Base-by-base conservation (phyloP, 23 tunicate species). In the Phallusia fumigata region DNA sequence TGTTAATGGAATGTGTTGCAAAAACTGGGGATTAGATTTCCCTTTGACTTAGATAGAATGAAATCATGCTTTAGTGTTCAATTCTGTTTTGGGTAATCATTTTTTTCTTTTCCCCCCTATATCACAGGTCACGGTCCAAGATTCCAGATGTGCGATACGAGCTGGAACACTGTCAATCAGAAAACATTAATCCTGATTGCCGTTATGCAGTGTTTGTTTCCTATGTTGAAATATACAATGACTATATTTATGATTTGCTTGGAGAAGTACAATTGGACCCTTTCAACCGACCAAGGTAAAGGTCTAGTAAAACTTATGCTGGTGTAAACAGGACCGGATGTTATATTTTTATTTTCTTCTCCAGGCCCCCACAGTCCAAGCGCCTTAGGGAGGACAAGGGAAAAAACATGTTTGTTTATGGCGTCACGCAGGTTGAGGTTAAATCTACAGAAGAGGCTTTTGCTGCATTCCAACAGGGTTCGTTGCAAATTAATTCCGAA, bases 221-320 rank as follows among this genome's bases (percentile, higher is more conserved):
- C 15, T 96, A 96, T 64, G 88, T 90, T 35, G 99, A 96, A 78
- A 96, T 96, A 30, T 96, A 96, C 88, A 96, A 96, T 65, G 99
- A 96, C 74, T 87, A 84, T 75, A 78, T 96, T 51, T 91, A 91
- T 64, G 99, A 96, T 85, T 75, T 96, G 35, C 82, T 96, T 36
- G 99, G 90, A 24, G 98, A 94, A 13, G 79, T 76, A 12, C 94
- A 87, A 47, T 65, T 85, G 33, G 94, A 94, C 75, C 86, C 85
- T 32, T 89, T 82, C 53, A 84, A 83, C 51, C 77, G 94, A 49
- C 88, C 93, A 58, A 89, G 82, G 90, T 86, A 79, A 72, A 86
- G 28, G n/a, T n/a, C n/a, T n/a, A n/a, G n/a, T 51, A 51, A 51
- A 51, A 13, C 18, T 18, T 51, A 18, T 51, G 58, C 15, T 51